Evolutionary conservation across 1,140 invertebrate species (phyloP).

Genomic region (Lamellibrachia luymesi): DNA sequence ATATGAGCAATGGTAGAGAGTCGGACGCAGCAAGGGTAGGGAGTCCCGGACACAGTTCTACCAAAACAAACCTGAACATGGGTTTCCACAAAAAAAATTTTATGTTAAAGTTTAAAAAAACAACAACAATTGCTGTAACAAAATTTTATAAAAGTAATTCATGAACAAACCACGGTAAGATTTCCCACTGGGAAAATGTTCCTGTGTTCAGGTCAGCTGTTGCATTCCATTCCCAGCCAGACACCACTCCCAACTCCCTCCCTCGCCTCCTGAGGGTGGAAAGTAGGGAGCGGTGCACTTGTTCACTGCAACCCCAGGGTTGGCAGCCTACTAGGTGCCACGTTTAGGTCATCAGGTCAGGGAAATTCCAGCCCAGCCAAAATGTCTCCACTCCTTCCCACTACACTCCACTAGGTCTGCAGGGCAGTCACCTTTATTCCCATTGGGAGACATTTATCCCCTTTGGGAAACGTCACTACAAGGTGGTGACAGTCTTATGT

Average conservation of each 20-base stretch:
- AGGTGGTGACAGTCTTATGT: background rate
- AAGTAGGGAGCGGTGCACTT: background rate
- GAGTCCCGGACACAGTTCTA: background rate
- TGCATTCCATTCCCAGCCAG: background rate
- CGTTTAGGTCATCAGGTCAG: background rate
- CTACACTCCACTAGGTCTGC: background rate
- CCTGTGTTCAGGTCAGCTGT: background rate
- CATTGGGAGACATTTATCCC: background rate
- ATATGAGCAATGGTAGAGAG: background rate
- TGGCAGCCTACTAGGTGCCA: background rate
- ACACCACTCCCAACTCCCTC: background rate
- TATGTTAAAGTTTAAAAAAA: background rate
- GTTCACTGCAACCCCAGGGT: background rate
- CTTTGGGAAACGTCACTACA: background rate
- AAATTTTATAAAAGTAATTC: background rate
- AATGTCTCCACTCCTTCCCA: background rate
- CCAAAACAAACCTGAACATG: background rate
- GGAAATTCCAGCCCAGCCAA: background rate
- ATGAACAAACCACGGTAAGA: background rate
- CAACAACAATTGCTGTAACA: background rate
- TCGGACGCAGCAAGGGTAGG: background rate
- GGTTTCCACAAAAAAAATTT: background rate
- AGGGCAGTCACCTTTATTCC: background rate
- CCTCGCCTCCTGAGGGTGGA: background rate
- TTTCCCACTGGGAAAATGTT: background rate